Base-by-base conservation (phyloP, 2,888 invertebrate species). In the Cotesia congregata region DNA sequence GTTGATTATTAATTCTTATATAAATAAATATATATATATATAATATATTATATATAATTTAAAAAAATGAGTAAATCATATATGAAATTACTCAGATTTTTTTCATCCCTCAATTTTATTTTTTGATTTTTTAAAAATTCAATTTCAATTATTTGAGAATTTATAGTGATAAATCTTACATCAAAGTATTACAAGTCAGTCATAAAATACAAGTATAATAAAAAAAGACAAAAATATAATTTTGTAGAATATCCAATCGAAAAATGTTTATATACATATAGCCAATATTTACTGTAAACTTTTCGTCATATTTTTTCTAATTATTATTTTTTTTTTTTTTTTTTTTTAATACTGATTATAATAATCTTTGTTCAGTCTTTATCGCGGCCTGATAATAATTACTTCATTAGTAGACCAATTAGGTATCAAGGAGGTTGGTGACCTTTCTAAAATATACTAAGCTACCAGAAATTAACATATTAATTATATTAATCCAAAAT, bases 1-100 rank as follows among this genome's bases (percentile, higher is more conserved):
- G 83, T 87, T 83, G 86, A 83, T 30, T 30, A 30, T 85, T 85
- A 83, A 84, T 84, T 88, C 85, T 85, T 85, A 83, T 72, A 69
- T 60, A 76, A 76, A 71, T 74, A 77, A 76, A 79, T 74, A 30
- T 30, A 30, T 12, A 79, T 74, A 30, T 30, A 30, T 12, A 50
- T 50, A 7, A 50, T 50, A 12, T 50, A 12, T 7, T 50, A 12
- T 50, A 12, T 50, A 7, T 0, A 50, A 50, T 7, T 50, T 12
- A 1, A 50, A 12, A 50, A 6, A 12, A 12, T 50, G 6, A 50
- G 7, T 12, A 50, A 50, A 9, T 50, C 12, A 50, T 12, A 50
- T 1, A 12, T 50, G 7, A 50, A 50, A 12, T 50, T 50, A 12
- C 50, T 50, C 50, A 30, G 30, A 30, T 30, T 30, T 30, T 30